Percentiles rank a stretch among this genome's conserved stretches.
These are phyloP conservation scores for Adelphocoris suturalis DNA, from an alignment of 2,888 invertebrate genomes.

Conservation along the genomic window DNA sequence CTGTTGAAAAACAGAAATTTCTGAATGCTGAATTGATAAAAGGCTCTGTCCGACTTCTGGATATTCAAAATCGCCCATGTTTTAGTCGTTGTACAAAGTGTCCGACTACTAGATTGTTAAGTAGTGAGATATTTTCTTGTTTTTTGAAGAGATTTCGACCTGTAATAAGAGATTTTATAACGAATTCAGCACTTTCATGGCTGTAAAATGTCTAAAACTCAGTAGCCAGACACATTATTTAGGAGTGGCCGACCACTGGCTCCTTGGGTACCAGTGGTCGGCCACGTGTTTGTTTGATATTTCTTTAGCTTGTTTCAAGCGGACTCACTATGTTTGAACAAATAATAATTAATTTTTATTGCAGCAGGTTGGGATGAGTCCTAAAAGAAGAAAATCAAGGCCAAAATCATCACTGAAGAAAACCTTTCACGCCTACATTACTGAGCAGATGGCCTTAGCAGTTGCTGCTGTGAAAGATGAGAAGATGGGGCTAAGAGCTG, in stretches of 20 bases:
- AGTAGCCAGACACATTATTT: neutral
- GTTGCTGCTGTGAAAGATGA: neutral
- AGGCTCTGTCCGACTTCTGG: neutral
- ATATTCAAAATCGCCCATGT: neutral
- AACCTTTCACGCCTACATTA: neutral
- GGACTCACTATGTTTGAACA: neutral
- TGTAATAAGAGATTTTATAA: neutral
- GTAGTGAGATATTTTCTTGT: neutral
- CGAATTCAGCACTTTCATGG: neutral
- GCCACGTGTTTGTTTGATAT: neutral
- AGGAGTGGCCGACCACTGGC: neutral
- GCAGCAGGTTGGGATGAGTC: neutral
- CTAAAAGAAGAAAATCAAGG: neutral
- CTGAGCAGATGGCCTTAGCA: neutral
- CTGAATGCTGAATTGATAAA: neutral
- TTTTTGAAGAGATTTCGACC: neutral
- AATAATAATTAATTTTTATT: neutral
- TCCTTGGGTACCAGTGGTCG: neutral
- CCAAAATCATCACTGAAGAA: neutral
- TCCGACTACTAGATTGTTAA: neutral
- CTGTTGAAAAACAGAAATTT: neutral
- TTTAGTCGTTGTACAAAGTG: neutral
- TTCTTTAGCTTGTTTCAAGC: neutral
- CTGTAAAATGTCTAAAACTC: neutral
- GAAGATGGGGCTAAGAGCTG: neutral